phyloP scores from a whole-genome alignment of 2,797 vertebrate species.

The Acanthis flammea region DNA sequence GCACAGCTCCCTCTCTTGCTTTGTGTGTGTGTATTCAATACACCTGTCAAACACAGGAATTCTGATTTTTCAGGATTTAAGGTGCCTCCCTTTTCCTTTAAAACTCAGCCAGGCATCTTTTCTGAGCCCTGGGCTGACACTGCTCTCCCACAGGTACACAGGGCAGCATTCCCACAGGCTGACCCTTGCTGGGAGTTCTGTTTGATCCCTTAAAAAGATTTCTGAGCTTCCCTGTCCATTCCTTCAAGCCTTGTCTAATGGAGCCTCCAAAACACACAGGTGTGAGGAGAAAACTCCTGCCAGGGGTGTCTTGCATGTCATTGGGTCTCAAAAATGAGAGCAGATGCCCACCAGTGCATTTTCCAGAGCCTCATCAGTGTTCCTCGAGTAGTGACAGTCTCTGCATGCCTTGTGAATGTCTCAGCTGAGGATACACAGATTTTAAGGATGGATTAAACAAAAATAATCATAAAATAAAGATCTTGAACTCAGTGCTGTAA shows the following conservation, averaged over 20 bases:
- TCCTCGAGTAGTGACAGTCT: constrained; percentile 20
- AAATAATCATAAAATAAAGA: neutral
- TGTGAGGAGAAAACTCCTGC: neutral
- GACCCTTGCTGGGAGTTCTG: neutral
- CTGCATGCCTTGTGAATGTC: constrained; percentile 50
- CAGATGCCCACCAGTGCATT: neutral
- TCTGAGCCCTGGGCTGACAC: neutral
- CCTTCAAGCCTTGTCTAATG: constrained; percentile 26
- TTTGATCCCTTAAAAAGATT: neutral
- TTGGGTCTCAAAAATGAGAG: neutral
- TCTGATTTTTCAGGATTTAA: constrained; percentile 1
- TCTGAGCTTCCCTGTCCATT: constrained; percentile 18
- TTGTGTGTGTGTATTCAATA: neutral
- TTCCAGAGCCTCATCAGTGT: constrained; percentile 3
- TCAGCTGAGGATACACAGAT: constrained; percentile 5
- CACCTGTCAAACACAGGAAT: constrained; percentile 24
- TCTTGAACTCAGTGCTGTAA: neutral
- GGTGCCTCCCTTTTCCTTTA: constrained; percentile 24
- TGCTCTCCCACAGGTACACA: neutral
- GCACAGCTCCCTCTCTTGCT: constrained; percentile 31
- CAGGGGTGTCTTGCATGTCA: neutral
- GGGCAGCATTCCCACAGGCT: neutral
- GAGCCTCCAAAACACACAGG: neutral
- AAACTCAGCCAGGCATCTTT: neutral
- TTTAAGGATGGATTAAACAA: neutral